These are phyloP conservation scores for Sphaerodactylus townsendi DNA, from an alignment of 2,113 vertebrate species.

Conservation along the genomic window DNA sequence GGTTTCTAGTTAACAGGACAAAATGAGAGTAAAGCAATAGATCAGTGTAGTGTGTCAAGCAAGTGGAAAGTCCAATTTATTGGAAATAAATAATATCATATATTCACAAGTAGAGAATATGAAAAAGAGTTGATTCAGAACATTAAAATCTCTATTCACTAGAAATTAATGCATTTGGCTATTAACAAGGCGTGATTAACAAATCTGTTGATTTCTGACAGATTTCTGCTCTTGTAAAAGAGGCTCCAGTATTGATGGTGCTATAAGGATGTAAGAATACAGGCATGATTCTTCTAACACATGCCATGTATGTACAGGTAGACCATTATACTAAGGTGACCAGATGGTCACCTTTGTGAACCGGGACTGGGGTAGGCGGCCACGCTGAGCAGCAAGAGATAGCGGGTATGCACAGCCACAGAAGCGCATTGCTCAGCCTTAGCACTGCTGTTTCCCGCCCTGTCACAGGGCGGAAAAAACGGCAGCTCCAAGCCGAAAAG, in stretches of 20 bases:
- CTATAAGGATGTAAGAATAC: neutral
- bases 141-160: conserved; percentile 8
- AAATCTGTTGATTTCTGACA: neutral
- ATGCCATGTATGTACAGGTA: too few species aligned
- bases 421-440: too few species aligned
- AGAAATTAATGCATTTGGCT: conserved; percentile 15
- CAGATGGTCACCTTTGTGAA: too few species aligned
- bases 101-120: conserved; percentile 54
- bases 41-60: conserved; percentile 71
- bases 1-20: conserved; percentile 78
- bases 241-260: neutral
- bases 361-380: too few species aligned
- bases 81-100: conserved; percentile 65
- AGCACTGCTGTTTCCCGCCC: too few species aligned
- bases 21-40: conserved; percentile 77
- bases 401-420: too few species aligned
- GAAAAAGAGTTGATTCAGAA: conserved; percentile 54
- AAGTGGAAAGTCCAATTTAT: conserved; percentile 70
- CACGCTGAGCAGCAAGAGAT: too few species aligned
- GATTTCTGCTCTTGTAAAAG: neutral
- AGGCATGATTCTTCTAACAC: neutral
- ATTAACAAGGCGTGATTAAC: neutral
- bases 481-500: too few species aligned
- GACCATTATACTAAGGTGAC: too few species aligned
- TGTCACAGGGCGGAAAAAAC: too few species aligned